Evolutionary conservation across 2,113 vertebrate genomes (phyloP).

Genomic region (Malaclemys terrapin): DNA sequence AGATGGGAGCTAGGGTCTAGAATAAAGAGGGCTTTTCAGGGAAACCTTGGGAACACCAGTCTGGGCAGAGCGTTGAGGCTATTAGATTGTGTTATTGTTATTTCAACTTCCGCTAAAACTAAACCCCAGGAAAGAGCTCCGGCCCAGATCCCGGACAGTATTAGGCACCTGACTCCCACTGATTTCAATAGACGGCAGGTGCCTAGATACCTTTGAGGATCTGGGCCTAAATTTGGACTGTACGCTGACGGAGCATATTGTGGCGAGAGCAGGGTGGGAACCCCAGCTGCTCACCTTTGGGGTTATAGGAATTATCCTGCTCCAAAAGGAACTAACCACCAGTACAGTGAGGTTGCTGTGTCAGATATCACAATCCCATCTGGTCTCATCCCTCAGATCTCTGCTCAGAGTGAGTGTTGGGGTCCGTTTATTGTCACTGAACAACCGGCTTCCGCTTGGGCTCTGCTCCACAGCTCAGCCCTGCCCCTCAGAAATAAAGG

Average conservation of each 20-base stretch:
- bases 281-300: no score
- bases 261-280: neutral
- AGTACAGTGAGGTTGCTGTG: neutral
- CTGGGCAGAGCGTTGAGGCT: no score
- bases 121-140: no score
- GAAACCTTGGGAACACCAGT: neutral
- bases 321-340: neutral
- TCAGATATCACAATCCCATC: neutral
- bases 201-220: no score
- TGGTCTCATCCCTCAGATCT: neutral
- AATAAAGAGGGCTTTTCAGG: neutral
- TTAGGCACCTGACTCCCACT: no score
- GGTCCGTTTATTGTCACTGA: neutral
- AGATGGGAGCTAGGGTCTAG: neutral
- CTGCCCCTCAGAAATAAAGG: no score
- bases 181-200: no score
- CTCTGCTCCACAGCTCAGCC: neutral
- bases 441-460: neutral
- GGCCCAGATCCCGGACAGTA: no score
- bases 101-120: no score
- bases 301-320: neutral
- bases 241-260: neutral
- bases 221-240: neutral
- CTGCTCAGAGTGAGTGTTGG: neutral
- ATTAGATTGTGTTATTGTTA: no score